phyloP scores from a whole-genome alignment of 2,888 invertebrate genomes.

The Xanthorhoe designata region DNA sequence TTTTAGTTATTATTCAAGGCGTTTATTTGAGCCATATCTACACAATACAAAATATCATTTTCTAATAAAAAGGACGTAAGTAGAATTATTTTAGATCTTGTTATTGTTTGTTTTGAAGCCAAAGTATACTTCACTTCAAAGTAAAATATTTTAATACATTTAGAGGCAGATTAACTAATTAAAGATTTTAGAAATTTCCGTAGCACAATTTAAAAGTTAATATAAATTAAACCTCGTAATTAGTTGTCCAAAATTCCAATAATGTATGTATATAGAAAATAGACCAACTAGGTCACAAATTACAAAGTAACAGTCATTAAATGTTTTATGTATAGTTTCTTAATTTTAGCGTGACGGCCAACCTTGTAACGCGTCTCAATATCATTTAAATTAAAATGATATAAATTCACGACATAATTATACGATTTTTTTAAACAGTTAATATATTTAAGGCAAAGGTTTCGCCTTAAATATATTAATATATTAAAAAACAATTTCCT shows the following conservation, averaged over 20 bases:
- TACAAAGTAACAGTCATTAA: constrained; percentile 13
- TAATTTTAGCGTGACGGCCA: constrained; percentile 8
- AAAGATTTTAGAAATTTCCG: too few species aligned
- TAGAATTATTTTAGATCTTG: too few species aligned
- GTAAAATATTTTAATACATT: too few species aligned
- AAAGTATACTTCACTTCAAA: too few species aligned
- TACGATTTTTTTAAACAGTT: too few species aligned
- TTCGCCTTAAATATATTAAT: constrained; percentile 13
- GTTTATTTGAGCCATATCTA: too few species aligned
- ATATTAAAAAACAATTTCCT: background rate
- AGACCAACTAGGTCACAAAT: constrained; percentile 10
- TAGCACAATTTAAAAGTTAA: background rate
- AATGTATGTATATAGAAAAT: constrained; percentile 6
- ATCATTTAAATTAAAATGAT: constrained; percentile 33
- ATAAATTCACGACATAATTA: constrained; percentile 33
- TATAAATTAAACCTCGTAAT: background rate
- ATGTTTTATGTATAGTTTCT: constrained; percentile 13
- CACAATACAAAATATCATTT: too few species aligned
- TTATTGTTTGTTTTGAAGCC: too few species aligned
- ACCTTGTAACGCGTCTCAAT: constrained; percentile 16
- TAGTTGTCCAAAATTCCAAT: background rate
- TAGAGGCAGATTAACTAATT: too few species aligned
- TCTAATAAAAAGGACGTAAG: too few species aligned
- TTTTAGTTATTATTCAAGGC: too few species aligned
- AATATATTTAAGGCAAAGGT: too few species aligned